A percentile compares a stretch with the other conserved stretches of the same genome.
These are phyloP conservation scores for Cardiocondyla obscurior DNA, from an alignment of 1,140 invertebrate species.

Conservation along the genomic window DNA sequence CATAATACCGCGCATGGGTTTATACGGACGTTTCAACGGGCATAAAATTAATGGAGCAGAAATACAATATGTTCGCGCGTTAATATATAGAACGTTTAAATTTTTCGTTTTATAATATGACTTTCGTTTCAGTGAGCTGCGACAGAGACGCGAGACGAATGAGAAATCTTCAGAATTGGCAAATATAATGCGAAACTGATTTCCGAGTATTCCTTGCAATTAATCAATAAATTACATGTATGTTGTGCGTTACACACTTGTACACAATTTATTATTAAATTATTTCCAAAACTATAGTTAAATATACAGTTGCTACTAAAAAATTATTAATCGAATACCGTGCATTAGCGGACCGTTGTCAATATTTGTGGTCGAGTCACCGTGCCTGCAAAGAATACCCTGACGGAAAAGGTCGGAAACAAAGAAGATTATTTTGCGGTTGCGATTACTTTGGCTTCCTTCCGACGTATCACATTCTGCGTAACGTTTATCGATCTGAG, in stretches of 20 bases:
- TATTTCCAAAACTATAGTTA: background rate
- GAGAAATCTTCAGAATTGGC: background rate
- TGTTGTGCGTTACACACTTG: no score
- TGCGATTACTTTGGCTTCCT: slow-evolving; percentile 82
- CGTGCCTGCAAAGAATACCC: background rate
- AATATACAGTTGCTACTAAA: background rate
- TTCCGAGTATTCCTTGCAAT: no score
- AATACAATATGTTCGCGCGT: slow-evolving; percentile 37
- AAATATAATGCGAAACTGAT: background rate
- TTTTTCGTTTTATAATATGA: background rate
- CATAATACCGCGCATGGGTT: slow-evolving; percentile 19
- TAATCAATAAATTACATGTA: no score
- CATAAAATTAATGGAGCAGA: slow-evolving; percentile 16
- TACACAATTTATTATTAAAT: background rate
- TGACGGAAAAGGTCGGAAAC: slow-evolving; percentile 74
- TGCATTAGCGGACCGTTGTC: background rate
- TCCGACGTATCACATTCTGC: slow-evolving; percentile 79
- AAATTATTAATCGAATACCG: background rate
- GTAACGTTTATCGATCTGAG: slow-evolving; percentile 56
- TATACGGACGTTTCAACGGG: slow-evolving; percentile 8
- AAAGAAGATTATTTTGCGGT: slow-evolving; percentile 81
- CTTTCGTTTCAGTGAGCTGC: background rate
- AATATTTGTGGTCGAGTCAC: slow-evolving; percentile 4
- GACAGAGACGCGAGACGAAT: background rate
- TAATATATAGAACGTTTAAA: background rate